Percentiles rank a stretch among this genome's conserved stretches.
Evolutionary conservation across 2,888 invertebrate genomes (phyloP).

Genomic region (Lepetodrilus schrolli): DNA sequence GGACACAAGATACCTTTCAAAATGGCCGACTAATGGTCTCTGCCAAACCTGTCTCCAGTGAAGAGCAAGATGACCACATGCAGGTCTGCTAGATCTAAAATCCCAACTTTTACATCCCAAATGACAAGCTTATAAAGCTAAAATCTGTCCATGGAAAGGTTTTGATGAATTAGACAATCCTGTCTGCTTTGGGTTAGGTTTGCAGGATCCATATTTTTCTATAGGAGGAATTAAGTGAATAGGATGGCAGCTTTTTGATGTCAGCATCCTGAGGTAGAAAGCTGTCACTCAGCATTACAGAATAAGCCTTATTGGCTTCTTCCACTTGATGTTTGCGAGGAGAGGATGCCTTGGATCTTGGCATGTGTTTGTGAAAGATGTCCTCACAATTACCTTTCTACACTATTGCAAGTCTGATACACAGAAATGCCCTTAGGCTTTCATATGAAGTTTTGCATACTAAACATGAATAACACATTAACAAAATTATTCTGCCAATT

Average conservation of each 20-base stretch:
- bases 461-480: no score
- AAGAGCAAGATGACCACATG: neutral
- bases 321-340: constrained; percentile 19
- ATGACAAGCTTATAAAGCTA: neutral
- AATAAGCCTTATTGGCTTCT: constrained; percentile 10
- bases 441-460: no score
- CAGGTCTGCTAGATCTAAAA: neutral
- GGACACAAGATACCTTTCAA: constrained; percentile 17
- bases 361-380: neutral
- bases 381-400: neutral
- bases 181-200: neutral
- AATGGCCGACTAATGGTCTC: constrained; percentile 22
- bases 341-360: neutral
- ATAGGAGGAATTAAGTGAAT: neutral
- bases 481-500: no score
- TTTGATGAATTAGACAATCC: neutral
- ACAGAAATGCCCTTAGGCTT: no score
- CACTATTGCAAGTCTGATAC: no score
- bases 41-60: neutral
- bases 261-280: neutral
- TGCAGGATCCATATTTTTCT: neutral
- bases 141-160: neutral
- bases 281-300: constrained; percentile 14
- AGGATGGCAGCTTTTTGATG: constrained; percentile 18
- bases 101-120: neutral